phyloP scores from a whole-genome alignment of 2,888 invertebrate genomes.

The Tenthredo mesomela region DNA sequence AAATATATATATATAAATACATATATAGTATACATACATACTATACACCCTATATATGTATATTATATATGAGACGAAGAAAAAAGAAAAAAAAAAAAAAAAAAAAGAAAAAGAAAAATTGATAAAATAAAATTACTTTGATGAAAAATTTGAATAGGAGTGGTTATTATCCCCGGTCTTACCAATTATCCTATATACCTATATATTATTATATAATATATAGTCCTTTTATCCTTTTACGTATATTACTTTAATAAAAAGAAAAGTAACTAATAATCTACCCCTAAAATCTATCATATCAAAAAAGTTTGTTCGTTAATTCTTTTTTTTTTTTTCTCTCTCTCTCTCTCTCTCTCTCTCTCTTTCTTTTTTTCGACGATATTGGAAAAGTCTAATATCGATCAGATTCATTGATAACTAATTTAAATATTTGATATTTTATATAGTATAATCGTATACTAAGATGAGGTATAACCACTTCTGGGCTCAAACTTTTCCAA shows the following conservation, averaged over 20 bases:
- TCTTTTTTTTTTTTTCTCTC: background rate
- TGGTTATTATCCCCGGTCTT: conserved; percentile 74
- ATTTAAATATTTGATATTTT: conserved; percentile 47
- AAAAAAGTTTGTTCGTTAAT: background rate
- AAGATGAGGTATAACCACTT: conserved; percentile 71
- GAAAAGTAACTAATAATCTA: background rate
- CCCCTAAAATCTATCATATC: background rate
- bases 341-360: background rate
- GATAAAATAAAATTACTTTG: conserved; percentile 73
- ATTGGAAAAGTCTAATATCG: background rate
- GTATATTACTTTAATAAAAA: background rate
- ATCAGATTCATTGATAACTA: background rate
- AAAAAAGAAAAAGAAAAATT: conserved; percentile 54
- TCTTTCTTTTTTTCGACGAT: background rate
- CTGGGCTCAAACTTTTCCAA: conserved; percentile 72
- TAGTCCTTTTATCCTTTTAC: conserved; percentile 17
- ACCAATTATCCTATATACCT: conserved; percentile 63
- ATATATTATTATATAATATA: conserved; percentile 57
- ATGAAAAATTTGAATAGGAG: conserved; percentile 75
- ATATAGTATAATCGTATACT: conserved; percentile 62
- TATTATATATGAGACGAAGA: conserved; percentile 24
- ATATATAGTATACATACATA: conserved; percentile 62
- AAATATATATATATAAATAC: conserved; percentile 10
- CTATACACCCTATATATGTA: conserved; percentile 47
- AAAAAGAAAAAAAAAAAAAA: background rate